Evolutionary conservation across 2,888 invertebrate genomes (phyloP).

Genomic region (Alloplasta piceator): DNA sequence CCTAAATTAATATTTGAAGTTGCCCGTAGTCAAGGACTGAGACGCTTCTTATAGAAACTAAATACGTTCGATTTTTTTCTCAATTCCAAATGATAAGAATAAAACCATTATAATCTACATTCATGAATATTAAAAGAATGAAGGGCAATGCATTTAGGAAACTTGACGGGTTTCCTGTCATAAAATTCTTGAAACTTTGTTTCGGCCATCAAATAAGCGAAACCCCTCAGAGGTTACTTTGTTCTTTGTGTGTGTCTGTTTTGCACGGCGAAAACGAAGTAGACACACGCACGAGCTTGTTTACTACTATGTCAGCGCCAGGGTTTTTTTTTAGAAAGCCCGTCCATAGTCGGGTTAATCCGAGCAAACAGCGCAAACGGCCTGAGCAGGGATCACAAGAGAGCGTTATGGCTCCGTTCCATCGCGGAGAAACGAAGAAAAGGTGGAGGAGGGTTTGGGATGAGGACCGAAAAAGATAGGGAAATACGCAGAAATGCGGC

Average conservation of each 20-base stretch:
- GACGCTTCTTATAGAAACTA: too few relatives aligned
- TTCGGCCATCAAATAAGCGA: too few relatives aligned
- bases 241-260: not conserved
- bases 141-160: too few relatives aligned
- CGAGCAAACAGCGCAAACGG: slow-evolving; percentile 74
- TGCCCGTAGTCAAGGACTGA: too few relatives aligned
- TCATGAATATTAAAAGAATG: too few relatives aligned
- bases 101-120: too few relatives aligned
- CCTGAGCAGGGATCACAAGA: slow-evolving; percentile 66
- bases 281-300: slow-evolving; percentile 23
- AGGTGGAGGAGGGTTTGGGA: slow-evolving; percentile 31
- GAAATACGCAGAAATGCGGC: slow-evolving; percentile 77
- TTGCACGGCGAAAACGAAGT: slow-evolving; percentile 49
- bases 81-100: too few relatives aligned
- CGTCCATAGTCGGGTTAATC: slow-evolving; percentile 74
- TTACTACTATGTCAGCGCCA: slow-evolving; percentile 54
- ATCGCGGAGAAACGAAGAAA: slow-evolving; percentile 9
- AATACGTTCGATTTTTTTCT: too few relatives aligned
- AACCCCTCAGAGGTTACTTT: slow-evolving; percentile 12
- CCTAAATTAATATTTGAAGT: too few relatives aligned
- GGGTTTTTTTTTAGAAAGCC: slow-evolving; percentile 67
- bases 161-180: too few relatives aligned
- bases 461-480: slow-evolving; percentile 67
- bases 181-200: too few relatives aligned
- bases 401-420: slow-evolving; percentile 33